These are phyloP conservation scores for Ispidina picta DNA, from an alignment of 2,797 vertebrate species.

Conservation along the genomic window DNA sequence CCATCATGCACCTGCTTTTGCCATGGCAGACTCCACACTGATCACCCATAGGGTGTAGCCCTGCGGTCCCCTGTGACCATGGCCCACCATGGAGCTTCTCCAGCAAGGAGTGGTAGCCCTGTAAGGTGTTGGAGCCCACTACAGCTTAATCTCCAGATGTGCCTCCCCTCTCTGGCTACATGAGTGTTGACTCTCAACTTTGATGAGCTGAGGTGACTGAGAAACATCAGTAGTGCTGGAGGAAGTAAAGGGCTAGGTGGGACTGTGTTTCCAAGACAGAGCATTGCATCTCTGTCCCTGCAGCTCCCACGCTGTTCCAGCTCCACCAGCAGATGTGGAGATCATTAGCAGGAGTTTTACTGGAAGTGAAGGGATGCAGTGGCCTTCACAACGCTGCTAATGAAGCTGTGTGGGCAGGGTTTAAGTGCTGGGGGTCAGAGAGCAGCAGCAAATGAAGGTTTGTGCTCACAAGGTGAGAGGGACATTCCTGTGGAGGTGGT, in stretches of 20 bases:
- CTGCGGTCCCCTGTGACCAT: background rate
- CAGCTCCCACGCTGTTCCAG: constrained; percentile 2
- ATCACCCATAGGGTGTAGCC: accelerated
- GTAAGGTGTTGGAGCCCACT: background rate
- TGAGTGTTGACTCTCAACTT: accelerated
- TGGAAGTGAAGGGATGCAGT: background rate
- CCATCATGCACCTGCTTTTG: background rate
- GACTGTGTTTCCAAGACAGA: background rate
- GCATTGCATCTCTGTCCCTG: background rate
- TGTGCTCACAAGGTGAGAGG: background rate
- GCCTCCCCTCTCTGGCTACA: background rate
- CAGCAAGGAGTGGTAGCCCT: background rate
- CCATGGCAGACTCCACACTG: background rate
- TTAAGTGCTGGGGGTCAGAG: background rate
- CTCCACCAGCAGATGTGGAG: background rate
- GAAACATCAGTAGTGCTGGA: background rate
- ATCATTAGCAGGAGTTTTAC: background rate
- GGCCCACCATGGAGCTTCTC: accelerated
- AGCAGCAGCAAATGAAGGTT: accelerated
- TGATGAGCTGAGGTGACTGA: background rate
- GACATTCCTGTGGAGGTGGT: accelerated
- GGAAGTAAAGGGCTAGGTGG: background rate
- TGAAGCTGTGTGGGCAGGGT: background rate
- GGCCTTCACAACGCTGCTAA: background rate
- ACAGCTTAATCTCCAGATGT: background rate